These are phyloP conservation scores for Montipora sp. DNA, from an alignment of 64 coral and sea anemone species.

Conservation along the genomic window DNA sequence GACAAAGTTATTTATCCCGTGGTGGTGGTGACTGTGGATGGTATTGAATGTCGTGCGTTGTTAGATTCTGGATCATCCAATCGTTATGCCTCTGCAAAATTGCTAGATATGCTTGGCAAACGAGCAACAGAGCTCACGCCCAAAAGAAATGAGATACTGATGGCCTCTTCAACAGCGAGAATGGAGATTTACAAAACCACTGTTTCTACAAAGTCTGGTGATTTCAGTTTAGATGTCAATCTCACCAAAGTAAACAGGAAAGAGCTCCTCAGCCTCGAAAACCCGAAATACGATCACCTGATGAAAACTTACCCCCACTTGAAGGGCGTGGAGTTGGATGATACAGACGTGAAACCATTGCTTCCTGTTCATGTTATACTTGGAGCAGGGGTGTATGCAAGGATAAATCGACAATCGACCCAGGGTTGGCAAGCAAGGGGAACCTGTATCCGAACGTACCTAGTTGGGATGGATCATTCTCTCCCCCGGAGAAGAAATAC, in stretches of 20 bases:
- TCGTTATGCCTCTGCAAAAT: constrained; percentile 42
- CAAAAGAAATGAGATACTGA: constrained; percentile 46
- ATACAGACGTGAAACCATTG: constrained; percentile 34
- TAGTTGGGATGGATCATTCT: constrained; percentile 38
- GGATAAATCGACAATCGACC: constrained; percentile 30
- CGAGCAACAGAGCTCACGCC: constrained; percentile 8
- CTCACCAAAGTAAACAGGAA: constrained; percentile 14
- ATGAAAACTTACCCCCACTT: constrained; percentile 12
- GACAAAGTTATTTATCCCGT: constrained; percentile 38
- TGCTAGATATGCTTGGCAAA: constrained; percentile 9
- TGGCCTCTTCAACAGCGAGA: constrained; percentile 6
- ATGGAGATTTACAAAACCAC: constrained; percentile 26
- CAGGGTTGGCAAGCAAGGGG: constrained; percentile 29
- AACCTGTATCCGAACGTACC: constrained; percentile 28
- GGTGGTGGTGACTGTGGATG: constrained; percentile 22
- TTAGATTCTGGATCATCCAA: constrained; percentile 38
- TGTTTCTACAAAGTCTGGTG: constrained; percentile 28
- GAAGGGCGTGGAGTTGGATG: constrained; percentile 53
- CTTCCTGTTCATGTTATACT: constrained; percentile 58
- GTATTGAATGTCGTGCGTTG: constrained; percentile 17
- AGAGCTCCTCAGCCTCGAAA: constrained; percentile 28
- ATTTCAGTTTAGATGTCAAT: constrained; percentile 41
- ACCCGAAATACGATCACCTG: constrained; percentile 36
- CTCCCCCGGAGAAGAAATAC: constrained; percentile 36
- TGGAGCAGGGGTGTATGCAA: constrained; percentile 17